Base-by-base conservation (phyloP, 2,797 vertebrate genomes). In the Spinus olivaceus region DNA sequence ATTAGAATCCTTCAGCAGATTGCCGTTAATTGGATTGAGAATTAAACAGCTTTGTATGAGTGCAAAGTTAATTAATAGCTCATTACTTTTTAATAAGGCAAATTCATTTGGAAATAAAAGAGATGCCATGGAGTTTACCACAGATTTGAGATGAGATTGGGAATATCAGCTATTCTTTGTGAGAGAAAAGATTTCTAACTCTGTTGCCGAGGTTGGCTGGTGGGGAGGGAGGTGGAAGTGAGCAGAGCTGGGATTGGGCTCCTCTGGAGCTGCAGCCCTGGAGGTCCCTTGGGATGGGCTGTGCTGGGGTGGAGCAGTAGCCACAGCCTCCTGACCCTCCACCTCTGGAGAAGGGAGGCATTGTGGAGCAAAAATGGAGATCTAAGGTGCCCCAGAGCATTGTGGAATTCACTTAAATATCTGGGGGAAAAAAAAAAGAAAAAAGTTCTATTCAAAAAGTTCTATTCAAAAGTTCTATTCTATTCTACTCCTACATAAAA, bases 41-140 rank as follows among this genome's bases (percentile, higher is more conserved):
- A 97, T 98, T 98, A 98, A 98, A 96, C 96, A 97, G 97, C 97
- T 98, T 97, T 98, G 97, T 97, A 95, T 96, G 97, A 97, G 97
- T 97, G 95, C 96, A 96, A 97, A 97, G 97, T 98, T 98, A 98
- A 99, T 98, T 98, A 98, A 98, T 98, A 98, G 98, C 97, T 98
- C 98, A 98, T 98, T 98, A 98, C 97, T 98, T 98, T 98, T 98
- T 98, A 98, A 98, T 98, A 97, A 96, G 95, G 91, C 96, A 97
- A 96, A 97, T 97, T 98, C 96, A 96, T 98, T 97, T 97, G 94
- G 97, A 97, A 98, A 97, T 97, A 97, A 71, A 83, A 91, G 95
- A 94, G 95, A 97, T 97, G 97, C 92, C 56, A 88, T 50, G 82
- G 95, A 97, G 96, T 98, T 98, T 96, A 96, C 95, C 60, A 28